phyloP scores from a whole-genome alignment of 2,113 vertebrate species.

The Neoarius graeffei region DNA sequence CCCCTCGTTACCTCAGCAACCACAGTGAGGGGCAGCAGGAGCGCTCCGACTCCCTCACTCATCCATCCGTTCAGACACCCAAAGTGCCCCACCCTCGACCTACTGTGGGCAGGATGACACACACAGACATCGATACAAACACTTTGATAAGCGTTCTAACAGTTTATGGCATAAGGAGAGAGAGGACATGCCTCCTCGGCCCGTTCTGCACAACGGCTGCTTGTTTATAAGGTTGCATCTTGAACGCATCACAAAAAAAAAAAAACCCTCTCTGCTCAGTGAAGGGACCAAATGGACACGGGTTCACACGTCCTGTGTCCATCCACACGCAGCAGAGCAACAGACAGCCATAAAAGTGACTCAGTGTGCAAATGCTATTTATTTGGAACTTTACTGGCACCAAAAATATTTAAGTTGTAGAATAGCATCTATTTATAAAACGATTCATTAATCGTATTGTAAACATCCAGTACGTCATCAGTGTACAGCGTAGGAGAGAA shows the following conservation, averaged over 20 bases:
- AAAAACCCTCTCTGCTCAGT: constrained; percentile 6
- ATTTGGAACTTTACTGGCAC: constrained; percentile 62
- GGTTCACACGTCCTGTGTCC: constrained; percentile 59
- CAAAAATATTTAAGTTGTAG: constrained; percentile 73
- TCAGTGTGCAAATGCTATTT: constrained; percentile 55
- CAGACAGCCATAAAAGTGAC: constrained; percentile 54
- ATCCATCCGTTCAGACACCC: background rate
- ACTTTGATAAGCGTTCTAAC: background rate
- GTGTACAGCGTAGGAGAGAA: background rate
- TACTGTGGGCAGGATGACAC: background rate
- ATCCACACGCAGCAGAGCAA: constrained; percentile 56
- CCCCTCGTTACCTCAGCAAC: constrained; percentile 71
- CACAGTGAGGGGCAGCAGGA: constrained; percentile 62
- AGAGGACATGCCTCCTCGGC: constrained; percentile 42
- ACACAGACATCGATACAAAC: background rate
- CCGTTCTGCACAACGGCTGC: constrained; percentile 63
- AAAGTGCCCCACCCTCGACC: background rate
- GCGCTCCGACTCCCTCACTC: constrained; percentile 4
- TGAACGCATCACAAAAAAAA: background rate
- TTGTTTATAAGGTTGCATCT: background rate
- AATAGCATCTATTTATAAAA: constrained; percentile 64
- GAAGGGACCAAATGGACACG: constrained; percentile 53
- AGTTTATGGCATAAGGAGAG: constrained; percentile 10
- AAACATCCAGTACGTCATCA: background rate
- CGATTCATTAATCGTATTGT: background rate